Percentiles rank a stretch among this genome's conserved stretches.
phyloP scores from a whole-genome alignment of 2,888 invertebrate species.

The Stictocephala bisonia region DNA sequence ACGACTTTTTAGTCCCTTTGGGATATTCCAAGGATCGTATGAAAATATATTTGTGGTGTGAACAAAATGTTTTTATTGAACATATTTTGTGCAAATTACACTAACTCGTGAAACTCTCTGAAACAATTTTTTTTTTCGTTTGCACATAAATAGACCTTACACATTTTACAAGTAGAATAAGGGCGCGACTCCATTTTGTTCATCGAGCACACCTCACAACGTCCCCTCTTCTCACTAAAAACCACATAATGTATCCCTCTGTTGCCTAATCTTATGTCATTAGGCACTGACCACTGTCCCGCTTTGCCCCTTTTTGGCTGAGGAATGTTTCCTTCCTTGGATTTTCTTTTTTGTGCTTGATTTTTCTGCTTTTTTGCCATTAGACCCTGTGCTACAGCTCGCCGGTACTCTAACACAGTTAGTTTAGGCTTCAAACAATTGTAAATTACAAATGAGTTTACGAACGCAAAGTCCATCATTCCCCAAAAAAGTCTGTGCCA shows the following conservation, averaged over 20 bases:
- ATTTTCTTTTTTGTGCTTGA: neutral
- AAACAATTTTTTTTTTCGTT: constrained; percentile 22
- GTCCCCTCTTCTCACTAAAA: neutral
- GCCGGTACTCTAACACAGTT: neutral
- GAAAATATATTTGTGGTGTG: too few species aligned
- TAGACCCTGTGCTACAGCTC: constrained; percentile 35
- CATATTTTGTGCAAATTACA: too few species aligned
- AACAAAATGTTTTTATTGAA: too few species aligned
- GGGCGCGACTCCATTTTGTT: constrained; percentile 14
- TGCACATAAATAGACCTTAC: constrained; percentile 20
- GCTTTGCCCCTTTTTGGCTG: constrained; percentile 33
- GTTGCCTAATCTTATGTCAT: constrained; percentile 25
- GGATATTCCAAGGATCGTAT: too few species aligned
- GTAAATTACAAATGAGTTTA: constrained; percentile 16
- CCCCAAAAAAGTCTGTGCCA: constrained; percentile 45
- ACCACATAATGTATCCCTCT: neutral
- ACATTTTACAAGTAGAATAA: constrained; percentile 17
- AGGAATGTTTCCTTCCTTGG: neutral
- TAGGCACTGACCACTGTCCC: constrained; percentile 28
- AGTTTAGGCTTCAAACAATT: too few species aligned
- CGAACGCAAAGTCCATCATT: constrained; percentile 29
- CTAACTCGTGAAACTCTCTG: constrained; percentile 14
- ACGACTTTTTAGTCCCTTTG: too few species aligned
- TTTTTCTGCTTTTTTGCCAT: constrained; percentile 19
- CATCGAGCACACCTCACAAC: constrained; percentile 20